Evolutionary conservation across 2,113 vertebrate genomes (phyloP).

Genomic region (Phoenicopterus ruber): DNA sequence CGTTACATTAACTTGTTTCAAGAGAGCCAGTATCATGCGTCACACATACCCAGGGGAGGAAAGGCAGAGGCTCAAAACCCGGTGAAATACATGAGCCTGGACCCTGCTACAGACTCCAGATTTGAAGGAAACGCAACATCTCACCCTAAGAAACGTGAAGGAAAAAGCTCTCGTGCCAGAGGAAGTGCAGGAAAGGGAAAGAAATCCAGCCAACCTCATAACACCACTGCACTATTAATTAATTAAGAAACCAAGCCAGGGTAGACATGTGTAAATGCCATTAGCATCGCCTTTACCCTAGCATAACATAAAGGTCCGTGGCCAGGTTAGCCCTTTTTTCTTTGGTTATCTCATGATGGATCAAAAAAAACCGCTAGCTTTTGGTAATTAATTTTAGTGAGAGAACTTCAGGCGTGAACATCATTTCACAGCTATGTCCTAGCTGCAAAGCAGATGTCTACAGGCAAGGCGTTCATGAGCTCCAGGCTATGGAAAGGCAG

Average conservation of each 20-base stretch:
- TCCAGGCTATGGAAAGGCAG: not conserved
- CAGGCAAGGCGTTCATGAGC: not conserved
- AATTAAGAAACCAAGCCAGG: not conserved
- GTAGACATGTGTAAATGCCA: not conserved
- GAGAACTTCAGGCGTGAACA: not conserved
- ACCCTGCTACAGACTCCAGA: not conserved
- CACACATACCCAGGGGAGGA: slow-evolving; percentile 13
- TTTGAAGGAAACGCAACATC: not conserved
- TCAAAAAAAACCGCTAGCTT: not conserved
- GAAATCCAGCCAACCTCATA: not conserved
- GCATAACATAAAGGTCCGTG: not conserved
- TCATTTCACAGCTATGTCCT: not conserved
- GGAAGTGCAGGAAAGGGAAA: slow-evolving; percentile 13
- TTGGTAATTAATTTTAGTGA: not conserved
- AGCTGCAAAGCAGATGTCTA: not conserved
- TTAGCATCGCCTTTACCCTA: not conserved
- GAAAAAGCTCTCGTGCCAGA: not conserved
- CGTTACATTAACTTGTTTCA: not conserved
- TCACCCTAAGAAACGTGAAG: not conserved
- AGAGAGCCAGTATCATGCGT: not conserved
- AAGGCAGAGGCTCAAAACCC: not conserved
- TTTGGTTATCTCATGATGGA: not conserved
- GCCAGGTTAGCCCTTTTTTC: not conserved
- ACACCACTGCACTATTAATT: not conserved
- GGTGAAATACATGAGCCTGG: not conserved